Conservation (phyloP, 2,113 vertebrate species). For the Rhinolophus ferrumequinum region DNA sequence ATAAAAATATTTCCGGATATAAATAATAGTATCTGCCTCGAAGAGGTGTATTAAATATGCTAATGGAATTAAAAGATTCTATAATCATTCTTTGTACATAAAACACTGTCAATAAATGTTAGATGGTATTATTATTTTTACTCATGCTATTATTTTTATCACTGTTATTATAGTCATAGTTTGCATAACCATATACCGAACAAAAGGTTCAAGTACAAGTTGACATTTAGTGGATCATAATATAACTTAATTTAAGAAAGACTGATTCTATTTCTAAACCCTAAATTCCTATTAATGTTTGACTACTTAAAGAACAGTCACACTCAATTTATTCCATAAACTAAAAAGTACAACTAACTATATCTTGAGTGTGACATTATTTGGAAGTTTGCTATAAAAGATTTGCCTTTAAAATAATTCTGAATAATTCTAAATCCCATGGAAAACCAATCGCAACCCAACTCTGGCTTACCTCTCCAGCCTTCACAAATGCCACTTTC, state of each 20-base stretch:
- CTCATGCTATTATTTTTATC: neutral
- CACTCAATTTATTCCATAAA: neutral
- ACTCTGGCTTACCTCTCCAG: neutral
- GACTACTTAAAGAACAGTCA: neutral
- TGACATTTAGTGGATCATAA: neutral
- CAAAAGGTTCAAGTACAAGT: neutral
- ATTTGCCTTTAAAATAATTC: slow-evolving; percentile 2
- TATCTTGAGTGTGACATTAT: neutral
- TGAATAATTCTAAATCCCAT: neutral
- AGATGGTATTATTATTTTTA: neutral
- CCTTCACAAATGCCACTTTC: neutral
- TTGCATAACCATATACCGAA: neutral
- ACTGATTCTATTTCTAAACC: slow-evolving; percentile 21
- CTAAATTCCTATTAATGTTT: neutral
- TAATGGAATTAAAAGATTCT: neutral
- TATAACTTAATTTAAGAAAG: neutral
- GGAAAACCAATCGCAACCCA: neutral
- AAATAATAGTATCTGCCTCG: neutral
- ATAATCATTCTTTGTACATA: neutral
- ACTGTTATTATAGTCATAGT: neutral
- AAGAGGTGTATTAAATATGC: neutral
- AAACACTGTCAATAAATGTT: neutral
- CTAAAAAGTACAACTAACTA: neutral
- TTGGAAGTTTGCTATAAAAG: neutral
- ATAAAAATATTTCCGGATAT: neutral